Evolutionary conservation across 2,888 invertebrate genomes (phyloP), one percentile per base, ranked within the genome.

Genomic region (Hipparchia sbordonii): DNA sequence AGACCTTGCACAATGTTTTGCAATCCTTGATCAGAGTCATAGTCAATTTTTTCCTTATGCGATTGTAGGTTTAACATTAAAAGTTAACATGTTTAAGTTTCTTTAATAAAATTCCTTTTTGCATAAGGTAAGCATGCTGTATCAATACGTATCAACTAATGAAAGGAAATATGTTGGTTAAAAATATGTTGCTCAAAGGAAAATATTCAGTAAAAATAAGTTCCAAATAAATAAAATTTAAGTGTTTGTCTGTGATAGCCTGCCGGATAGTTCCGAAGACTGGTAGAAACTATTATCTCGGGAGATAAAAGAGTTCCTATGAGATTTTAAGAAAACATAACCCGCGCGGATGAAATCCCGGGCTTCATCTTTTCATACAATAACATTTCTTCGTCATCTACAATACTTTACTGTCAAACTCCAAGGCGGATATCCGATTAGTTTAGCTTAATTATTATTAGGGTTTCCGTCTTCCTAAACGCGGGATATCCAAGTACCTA

Each of bases 361-460:
- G 23, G 23, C 23, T 23, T 23, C 23, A 23, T 39, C 5, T 39
- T 39, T 39, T 39, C 39, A 62, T 10, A 23, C 23, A 51, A 9
- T 9, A 52, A 33, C 3, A 23, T 52, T 65, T 52, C 23, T 33
- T 52, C 23, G 13, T 63, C 48, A 63, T 51, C 23, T 10, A 12
- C 57, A 13, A 39, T 6, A 46, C 48, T 48, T 13, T 57, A 45
- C 2, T n/a, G 70, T 33, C 62, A 48, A n/a, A 52, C 59, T 67
- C 56, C 39, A 73, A 48, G n/a, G 10, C 73, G 75, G 74, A 73
- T 73, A 75, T 73, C 75, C 72, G 67, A 74, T 75, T 76, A 72
- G 74, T 69, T 60, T 62, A 61, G 71, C 23, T 54, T 59, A 52
- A 63, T 67, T 56, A 52, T 74, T 76, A 74, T 76, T 76, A 72